These are phyloP conservation scores for Dipus sagitta DNA, from an alignment of 2,797 vertebrate species.

Conservation along the genomic window DNA sequence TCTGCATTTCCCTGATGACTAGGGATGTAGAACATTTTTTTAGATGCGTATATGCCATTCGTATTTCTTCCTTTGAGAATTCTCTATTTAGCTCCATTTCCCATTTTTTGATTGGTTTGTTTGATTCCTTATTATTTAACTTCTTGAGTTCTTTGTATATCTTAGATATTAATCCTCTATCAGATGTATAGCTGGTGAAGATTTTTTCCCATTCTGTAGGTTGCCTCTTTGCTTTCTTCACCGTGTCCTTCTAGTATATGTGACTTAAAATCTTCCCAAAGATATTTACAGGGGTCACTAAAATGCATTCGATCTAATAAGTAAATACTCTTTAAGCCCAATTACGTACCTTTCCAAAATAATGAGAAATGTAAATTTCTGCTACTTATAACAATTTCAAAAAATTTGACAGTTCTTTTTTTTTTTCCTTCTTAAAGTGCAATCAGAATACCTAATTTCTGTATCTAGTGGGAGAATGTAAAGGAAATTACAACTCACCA, in stretches of 20 bases:
- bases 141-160: too few relatives aligned
- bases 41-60: too few relatives aligned
- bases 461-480: background rate
- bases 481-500: conserved; percentile 23
- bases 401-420: conserved; percentile 14
- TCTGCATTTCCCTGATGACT: too few relatives aligned
- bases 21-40: too few relatives aligned
- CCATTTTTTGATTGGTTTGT: too few relatives aligned
- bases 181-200: too few relatives aligned
- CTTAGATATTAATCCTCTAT: too few relatives aligned
- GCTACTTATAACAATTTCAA: conserved; percentile 33
- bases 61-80: too few relatives aligned
- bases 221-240: too few relatives aligned
- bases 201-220: too few relatives aligned
- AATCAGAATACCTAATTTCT: conserved; percentile 47
- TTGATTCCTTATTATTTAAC: too few relatives aligned
- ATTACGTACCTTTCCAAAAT: background rate
- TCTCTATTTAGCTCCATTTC: too few relatives aligned
- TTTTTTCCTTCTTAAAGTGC: conserved; percentile 57
- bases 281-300: background rate
- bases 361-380: background rate
- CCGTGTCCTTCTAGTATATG: background rate
- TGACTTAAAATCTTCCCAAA: background rate
- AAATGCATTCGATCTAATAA: background rate
- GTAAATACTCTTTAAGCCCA: background rate